Evolutionary conservation across 2,113 vertebrate species (phyloP).

Genomic region (Balaeniceps rex): DNA sequence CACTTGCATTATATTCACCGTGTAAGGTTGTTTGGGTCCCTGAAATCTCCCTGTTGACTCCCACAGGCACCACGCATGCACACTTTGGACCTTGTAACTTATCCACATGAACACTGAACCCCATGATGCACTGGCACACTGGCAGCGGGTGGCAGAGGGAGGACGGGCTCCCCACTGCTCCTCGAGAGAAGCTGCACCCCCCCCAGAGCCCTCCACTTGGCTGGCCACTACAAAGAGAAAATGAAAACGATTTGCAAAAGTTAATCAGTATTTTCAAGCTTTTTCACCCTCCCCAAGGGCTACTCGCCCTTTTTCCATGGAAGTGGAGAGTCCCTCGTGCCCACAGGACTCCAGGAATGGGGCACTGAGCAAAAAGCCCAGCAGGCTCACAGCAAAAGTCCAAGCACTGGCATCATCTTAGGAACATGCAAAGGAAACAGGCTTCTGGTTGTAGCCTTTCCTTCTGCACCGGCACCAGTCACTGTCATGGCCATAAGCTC

Average conservation of each 20-base stretch:
- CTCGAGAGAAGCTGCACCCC: neutral
- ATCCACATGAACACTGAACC: neutral
- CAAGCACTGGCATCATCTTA: rapidly evolving
- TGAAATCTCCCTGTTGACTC: neutral
- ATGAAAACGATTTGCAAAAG: neutral
- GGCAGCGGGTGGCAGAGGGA: neutral
- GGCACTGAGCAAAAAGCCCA: neutral
- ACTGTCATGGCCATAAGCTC: neutral
- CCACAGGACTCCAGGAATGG: neutral
- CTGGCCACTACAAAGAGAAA: neutral
- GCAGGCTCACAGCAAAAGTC: neutral
- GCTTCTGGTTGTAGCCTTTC: neutral
- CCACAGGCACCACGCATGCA: neutral
- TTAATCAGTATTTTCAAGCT: neutral
- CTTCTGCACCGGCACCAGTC: neutral
- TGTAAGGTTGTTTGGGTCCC: neutral
- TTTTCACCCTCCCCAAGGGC: neutral
- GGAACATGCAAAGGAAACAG: neutral
- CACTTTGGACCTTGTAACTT: too few relatives aligned
- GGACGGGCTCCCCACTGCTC: neutral
- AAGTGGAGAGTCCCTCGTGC: neutral
- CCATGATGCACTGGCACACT: neutral
- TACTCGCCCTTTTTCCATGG: neutral
- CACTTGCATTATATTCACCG: rapidly evolving
- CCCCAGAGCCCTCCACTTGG: neutral